Percentiles rank a stretch among this genome's conserved stretches.
phyloP scores from a whole-genome alignment of 2,797 vertebrate genomes.

The Cossypha heuglini region DNA sequence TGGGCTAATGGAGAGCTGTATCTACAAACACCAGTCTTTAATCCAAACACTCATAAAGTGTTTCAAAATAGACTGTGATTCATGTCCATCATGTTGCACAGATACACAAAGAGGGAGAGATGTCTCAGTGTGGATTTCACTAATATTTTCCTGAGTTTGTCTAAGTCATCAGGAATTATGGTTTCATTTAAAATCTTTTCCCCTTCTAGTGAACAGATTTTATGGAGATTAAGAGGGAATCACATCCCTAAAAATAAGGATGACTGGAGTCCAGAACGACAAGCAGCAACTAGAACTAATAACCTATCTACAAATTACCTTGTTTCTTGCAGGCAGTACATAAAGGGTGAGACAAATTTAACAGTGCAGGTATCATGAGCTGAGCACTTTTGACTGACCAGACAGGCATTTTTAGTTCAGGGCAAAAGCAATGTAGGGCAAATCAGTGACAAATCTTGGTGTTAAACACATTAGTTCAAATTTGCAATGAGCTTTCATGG shows the following conservation, averaged over 20 bases:
- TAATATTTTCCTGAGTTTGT: neutral
- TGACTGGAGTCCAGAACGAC: neutral
- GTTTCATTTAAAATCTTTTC: neutral
- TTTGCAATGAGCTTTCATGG: neutral
- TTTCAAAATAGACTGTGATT: neutral
- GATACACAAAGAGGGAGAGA: neutral
- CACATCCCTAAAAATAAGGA: neutral
- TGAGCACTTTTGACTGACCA: neutral
- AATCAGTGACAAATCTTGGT: neutral
- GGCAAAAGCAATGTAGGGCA: neutral
- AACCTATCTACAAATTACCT: neutral
- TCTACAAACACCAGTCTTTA: neutral
- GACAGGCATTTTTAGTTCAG: neutral
- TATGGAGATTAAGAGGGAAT: neutral
- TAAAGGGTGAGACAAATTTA: neutral
- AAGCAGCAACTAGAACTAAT: neutral
- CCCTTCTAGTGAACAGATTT: neutral
- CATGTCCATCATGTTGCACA: neutral
- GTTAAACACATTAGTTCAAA: neutral
- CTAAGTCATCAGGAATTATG: neutral
- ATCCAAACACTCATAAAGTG: neutral
- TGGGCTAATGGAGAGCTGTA: neutral
- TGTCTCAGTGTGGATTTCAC: neutral
- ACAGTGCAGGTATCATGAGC: neutral
- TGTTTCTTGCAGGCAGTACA: neutral